phyloP scores from a whole-genome alignment of 1,140 invertebrate species.

The Diorhabda carinulata region DNA sequence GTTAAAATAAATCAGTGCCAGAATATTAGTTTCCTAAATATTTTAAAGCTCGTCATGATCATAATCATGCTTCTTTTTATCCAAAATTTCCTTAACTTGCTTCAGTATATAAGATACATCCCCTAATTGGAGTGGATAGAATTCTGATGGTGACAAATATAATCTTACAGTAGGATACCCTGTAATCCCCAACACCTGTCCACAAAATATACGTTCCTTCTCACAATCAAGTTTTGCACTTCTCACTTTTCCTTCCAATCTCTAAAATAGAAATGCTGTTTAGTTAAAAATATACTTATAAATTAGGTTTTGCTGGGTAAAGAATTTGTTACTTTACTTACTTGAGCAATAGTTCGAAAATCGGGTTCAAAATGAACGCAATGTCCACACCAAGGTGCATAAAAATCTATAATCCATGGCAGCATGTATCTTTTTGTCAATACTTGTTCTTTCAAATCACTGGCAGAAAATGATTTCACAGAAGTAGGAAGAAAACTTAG shows the following conservation, averaged over 20 bases:
- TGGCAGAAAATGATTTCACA: slow-evolving; percentile 47
- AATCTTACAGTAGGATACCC: slow-evolving; percentile 65
- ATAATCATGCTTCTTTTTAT: slow-evolving; percentile 21
- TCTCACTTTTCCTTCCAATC: slow-evolving; percentile 64
- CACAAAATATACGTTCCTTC: slow-evolving; percentile 69
- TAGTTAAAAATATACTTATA: no score
- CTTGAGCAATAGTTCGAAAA: slow-evolving; percentile 62
- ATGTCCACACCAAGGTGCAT: slow-evolving; percentile 72
- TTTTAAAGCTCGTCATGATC: slow-evolving; percentile 42
- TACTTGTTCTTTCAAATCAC: slow-evolving; percentile 47
- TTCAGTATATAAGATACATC: slow-evolving; percentile 34
- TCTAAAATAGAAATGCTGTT: slow-evolving; percentile 30
- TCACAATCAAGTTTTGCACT: slow-evolving; percentile 81
- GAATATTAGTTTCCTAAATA: neutral
- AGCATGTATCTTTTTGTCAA: slow-evolving; percentile 44
- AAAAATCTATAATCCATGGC: slow-evolving; percentile 70
- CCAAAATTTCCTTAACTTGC: slow-evolving; percentile 32
- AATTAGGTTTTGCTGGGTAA: no score
- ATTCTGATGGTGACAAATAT: slow-evolving; percentile 36
- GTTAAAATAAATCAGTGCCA: no score
- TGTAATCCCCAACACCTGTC: slow-evolving; percentile 58
- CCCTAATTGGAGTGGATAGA: slow-evolving; percentile 34
- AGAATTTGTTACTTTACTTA: slow-evolving; percentile 40
- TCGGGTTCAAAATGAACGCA: slow-evolving; percentile 68
- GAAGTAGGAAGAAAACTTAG: slow-evolving; percentile 57